Percentiles rank a stretch among this genome's conserved stretches.
Conservation (phyloP, 2,888 invertebrate species). For the Morpho achilles region DNA sequence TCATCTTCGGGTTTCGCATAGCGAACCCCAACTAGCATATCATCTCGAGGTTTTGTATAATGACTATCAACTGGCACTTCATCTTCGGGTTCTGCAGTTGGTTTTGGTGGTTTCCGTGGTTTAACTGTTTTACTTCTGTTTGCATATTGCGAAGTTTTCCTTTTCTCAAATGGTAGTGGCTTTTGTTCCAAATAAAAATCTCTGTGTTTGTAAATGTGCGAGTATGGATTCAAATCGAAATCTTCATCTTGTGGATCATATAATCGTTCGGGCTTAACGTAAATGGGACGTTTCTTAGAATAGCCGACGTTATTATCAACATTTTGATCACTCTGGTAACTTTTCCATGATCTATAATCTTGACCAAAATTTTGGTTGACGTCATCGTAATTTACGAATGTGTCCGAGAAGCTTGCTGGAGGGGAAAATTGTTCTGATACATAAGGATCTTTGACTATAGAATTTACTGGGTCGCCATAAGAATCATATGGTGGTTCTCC, state of each 20-base stretch:
- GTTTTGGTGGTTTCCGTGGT: constrained; percentile 37
- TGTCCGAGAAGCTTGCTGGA: constrained; percentile 31
- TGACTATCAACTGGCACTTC: constrained; percentile 21
- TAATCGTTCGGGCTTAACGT: constrained; percentile 32
- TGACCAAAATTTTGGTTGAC: constrained; percentile 25
- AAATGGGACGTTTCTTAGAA: constrained; percentile 37
- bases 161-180: constrained; percentile 34
- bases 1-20: constrained; percentile 36
- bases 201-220: constrained; percentile 36
- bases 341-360: constrained; percentile 37
- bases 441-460: constrained; percentile 13
- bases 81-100: not conserved
- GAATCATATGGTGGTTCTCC: constrained; percentile 54
- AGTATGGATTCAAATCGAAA: constrained; percentile 34
- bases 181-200: constrained; percentile 27
- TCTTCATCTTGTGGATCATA: constrained; percentile 36
- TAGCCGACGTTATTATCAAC: constrained; percentile 38
- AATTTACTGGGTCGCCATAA: constrained; percentile 43
- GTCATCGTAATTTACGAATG: constrained; percentile 25
- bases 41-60: constrained; percentile 65
- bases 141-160: constrained; percentile 36
- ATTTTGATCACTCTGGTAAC: constrained; percentile 32
- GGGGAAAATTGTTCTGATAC: constrained; percentile 30
- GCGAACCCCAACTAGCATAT: too few species aligned
- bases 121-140: constrained; percentile 35